Evolutionary conservation across 2,888 invertebrate genomes (phyloP).

Genomic region (Dryomyza anilis): DNA sequence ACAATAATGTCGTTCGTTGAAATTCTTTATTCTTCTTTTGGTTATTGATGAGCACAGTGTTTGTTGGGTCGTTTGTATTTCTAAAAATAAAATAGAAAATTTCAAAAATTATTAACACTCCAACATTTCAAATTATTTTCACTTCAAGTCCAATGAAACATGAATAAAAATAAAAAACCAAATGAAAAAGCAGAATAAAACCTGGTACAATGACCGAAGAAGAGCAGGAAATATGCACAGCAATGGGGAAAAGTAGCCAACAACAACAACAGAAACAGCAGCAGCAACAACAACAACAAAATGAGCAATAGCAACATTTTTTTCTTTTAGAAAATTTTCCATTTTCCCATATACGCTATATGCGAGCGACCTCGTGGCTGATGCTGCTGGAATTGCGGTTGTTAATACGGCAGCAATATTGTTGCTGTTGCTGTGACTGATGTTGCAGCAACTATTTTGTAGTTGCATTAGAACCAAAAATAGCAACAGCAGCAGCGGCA

Average conservation of each 20-base stretch:
- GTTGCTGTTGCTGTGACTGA: background rate
- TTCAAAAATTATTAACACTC: background rate
- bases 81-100: slow-evolving; percentile 39
- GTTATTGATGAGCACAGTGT: slow-evolving; percentile 36
- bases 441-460: background rate
- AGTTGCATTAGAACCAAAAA: slow-evolving; percentile 6
- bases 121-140: background rate
- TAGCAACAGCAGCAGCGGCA: slow-evolving; percentile 45
- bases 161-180: background rate
- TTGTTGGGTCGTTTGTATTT: slow-evolving; percentile 29
- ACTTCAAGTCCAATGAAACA: background rate
- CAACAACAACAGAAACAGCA: slow-evolving; percentile 17
- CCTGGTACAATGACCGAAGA: background rate
- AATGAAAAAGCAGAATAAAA: background rate
- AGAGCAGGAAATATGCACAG: no score
- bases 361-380: slow-evolving; percentile 37
- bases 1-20: slow-evolving; percentile 28
- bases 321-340: slow-evolving; percentile 46
- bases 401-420: slow-evolving; percentile 30
- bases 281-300: slow-evolving; percentile 27
- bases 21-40: slow-evolving; percentile 37
- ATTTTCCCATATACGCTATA: slow-evolving; percentile 50
- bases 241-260: background rate
- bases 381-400: slow-evolving; percentile 46
- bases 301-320: slow-evolving; percentile 34